Base-by-base conservation (phyloP, 2,113 vertebrate species). In the Anhinga anhinga region DNA sequence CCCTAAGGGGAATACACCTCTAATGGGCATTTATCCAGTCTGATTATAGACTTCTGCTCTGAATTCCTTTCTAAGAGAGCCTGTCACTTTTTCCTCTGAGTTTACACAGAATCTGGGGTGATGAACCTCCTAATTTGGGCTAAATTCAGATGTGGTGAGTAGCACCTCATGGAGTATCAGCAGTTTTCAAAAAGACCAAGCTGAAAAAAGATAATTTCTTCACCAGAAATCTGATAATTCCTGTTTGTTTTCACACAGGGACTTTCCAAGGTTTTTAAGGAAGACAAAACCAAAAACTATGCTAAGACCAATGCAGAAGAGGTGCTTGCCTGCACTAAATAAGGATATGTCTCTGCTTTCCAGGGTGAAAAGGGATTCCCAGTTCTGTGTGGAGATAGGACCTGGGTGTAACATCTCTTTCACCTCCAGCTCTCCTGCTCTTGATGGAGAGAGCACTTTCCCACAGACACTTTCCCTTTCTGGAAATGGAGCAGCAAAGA, bases 311-410 rank as follows among this genome's bases (percentile, higher is more conserved):
- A 13, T 22, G 21, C 6, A 47, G 62, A 87, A 62, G 21, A 45
- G 5, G 4, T 19, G 7, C 11, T 50, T 2, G 0, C 6, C 25
- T 78, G 36, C 27, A 32, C 21, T 10, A 66, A 70, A 27, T 1
- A 2, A 32, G 9, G 5, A 3, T 34, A 2, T 12, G 26, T 9
- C 5, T 72, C 12, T 65, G 30, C 23, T 47, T 42, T 86, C 9
- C 53, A 50, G 13, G 13, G 9, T 66, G 26, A 45, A 66, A 56
- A 40, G n/a, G 6, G 7, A 13, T 83, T 83, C 29, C 17, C 14
- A 32, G 11, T 56, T 65, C 12, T 85, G 2, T 42, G 11, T 4
- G 4, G 38, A 72, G 15, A 7, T 1, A 55, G 11, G 10, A 58
- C 7, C 18, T 38, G 30, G 9, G 4, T 30, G 9, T 34, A 70